Conservation (phyloP, 2,797 vertebrate species). For the Yasuhikotakia modesta region DNA sequence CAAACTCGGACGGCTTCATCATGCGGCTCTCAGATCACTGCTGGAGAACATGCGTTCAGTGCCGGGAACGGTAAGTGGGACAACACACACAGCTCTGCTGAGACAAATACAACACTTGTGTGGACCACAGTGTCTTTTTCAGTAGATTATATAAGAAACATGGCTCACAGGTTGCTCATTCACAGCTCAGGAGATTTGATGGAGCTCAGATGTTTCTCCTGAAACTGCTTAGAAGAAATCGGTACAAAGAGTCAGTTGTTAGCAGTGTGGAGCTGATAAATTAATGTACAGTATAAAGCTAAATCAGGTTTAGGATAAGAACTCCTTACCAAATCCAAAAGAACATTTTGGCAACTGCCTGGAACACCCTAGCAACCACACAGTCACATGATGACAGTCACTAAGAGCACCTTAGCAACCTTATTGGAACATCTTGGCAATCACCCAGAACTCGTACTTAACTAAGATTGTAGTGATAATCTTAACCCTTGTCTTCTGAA, state of each 20-base stretch:
- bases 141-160: not conserved
- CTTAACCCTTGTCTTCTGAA: not conserved
- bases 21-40: constrained; percentile 77
- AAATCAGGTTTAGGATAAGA: too few relatives aligned
- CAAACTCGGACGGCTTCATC: constrained; percentile 69
- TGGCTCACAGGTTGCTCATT: not conserved
- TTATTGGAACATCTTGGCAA: not conserved
- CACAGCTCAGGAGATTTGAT: not conserved
- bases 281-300: too few relatives aligned
- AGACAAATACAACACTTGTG: constrained; percentile 13
- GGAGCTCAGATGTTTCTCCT: too few relatives aligned
- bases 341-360: too few relatives aligned
- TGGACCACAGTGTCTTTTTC: not conserved
- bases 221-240: too few relatives aligned
- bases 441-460: constrained; percentile 48
- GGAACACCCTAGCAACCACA: too few relatives aligned
- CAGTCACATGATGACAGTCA: not conserved
- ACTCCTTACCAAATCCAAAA: too few relatives aligned
- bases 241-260: too few relatives aligned
- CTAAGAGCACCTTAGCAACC: constrained; percentile 7
- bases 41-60: constrained; percentile 81
- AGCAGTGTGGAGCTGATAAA: too few relatives aligned
- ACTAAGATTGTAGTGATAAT: not conserved
- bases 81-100: not conserved
- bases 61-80: constrained; percentile 80